Evolutionary conservation across 2,113 vertebrate species (phyloP).

Genomic region (Gulo gulo): DNA sequence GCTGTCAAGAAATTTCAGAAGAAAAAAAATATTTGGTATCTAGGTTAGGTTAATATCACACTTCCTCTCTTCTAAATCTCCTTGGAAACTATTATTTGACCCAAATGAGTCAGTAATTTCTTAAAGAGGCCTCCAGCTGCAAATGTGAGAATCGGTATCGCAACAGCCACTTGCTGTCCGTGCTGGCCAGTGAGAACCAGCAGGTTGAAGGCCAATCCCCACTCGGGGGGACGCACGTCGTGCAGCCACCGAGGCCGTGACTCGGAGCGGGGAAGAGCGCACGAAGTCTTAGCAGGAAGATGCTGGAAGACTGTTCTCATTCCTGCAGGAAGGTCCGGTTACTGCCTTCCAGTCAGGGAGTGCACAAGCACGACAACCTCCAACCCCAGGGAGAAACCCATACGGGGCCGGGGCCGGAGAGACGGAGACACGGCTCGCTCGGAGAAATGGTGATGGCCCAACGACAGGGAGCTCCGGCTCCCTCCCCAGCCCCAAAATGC

Average conservation of each 20-base stretch:
- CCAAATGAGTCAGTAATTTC: conserved; percentile 49
- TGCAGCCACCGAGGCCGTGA: neutral
- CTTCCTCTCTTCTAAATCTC: conserved; percentile 66
- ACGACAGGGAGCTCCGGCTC: neutral
- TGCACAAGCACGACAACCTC: neutral
- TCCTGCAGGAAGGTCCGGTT: neutral
- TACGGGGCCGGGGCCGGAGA: neutral
- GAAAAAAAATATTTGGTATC: conserved; percentile 73
- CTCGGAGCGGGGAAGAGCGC: neutral
- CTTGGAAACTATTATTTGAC: conserved; percentile 62
- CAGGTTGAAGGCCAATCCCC: neutral
- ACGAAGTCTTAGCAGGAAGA: neutral
- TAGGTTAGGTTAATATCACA: conserved; percentile 76
- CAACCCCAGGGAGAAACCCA: neutral
- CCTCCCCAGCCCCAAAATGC: neutral
- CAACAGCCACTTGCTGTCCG: neutral
- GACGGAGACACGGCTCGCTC: neutral
- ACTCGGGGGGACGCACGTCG: neutral
- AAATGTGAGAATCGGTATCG: accelerated
- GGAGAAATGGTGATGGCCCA: accelerated
- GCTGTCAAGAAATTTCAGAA: conserved; percentile 71
- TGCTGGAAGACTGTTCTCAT: neutral
- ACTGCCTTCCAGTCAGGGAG: neutral
- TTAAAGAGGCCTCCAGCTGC: conserved; percentile 62
- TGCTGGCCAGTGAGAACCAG: neutral